These are phyloP conservation scores for Netelia fuscicornis DNA, from an alignment of 2,888 invertebrate species.

Conservation along the genomic window DNA sequence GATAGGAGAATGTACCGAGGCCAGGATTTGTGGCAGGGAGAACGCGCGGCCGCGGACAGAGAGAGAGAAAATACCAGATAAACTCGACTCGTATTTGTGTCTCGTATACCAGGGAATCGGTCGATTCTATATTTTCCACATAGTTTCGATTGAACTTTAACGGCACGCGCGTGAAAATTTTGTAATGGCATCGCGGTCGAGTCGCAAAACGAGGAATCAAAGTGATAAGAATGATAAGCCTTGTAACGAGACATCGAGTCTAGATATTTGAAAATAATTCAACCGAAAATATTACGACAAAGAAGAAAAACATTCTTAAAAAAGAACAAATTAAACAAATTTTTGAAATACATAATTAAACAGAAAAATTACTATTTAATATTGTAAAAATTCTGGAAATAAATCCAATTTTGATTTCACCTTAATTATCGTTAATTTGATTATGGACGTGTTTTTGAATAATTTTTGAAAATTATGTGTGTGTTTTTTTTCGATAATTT, in stretches of 20 bases:
- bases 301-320: too few relatives aligned
- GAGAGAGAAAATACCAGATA: conserved; percentile 20
- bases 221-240: not conserved
- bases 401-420: not conserved
- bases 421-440: not conserved
- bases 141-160: conserved; percentile 33
- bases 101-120: conserved; percentile 2
- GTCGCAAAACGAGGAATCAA: not conserved
- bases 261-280: not conserved
- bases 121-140: conserved; percentile 4
- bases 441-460: not conserved
- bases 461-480: not conserved
- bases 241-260: not conserved
- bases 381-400: not conserved
- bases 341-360: too few relatives aligned
- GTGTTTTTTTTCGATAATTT: conserved; percentile 32
- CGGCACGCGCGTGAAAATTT: not conserved
- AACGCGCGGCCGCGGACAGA: not conserved
- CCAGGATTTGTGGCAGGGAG: not conserved
- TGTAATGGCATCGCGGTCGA: not conserved
- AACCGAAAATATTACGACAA: too few relatives aligned
- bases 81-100: not conserved
- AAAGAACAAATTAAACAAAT: too few relatives aligned
- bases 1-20: conserved; percentile 1
- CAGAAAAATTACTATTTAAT: not conserved